Evolutionary conservation across 2,113 vertebrate genomes (phyloP).

Genomic region (Epinephelus moara): DNA sequence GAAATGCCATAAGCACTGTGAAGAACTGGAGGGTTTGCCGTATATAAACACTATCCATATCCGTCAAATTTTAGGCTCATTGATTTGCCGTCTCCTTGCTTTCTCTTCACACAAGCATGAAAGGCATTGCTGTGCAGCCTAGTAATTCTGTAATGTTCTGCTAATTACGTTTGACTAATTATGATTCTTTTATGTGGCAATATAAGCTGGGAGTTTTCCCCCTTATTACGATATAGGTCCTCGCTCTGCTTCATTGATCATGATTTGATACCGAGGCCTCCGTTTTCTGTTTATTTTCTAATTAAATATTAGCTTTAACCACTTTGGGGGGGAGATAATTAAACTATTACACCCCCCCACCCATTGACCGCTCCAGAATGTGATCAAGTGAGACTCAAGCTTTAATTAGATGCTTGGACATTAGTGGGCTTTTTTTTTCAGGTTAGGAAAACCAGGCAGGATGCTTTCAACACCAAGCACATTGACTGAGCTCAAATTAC

Average conservation of each 20-base stretch:
- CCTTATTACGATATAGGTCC: slow-evolving; percentile 73
- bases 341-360: slow-evolving; percentile 75
- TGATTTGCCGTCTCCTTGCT: slow-evolving; percentile 73
- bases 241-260: slow-evolving; percentile 75
- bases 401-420: slow-evolving; percentile 83
- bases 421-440: slow-evolving; percentile 51
- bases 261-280: slow-evolving; percentile 77
- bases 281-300: slow-evolving; percentile 84
- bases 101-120: slow-evolving; percentile 80
- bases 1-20: background rate
- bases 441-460: slow-evolving; percentile 76
- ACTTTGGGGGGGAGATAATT: slow-evolving; percentile 71
- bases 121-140: slow-evolving; percentile 78
- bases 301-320: slow-evolving; percentile 86
- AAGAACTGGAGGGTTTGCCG: slow-evolving; percentile 15
- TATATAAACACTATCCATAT: slow-evolving; percentile 34
- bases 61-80: slow-evolving; percentile 46
- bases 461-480: slow-evolving; percentile 81
- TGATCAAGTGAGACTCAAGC: slow-evolving; percentile 82
- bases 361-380: slow-evolving; percentile 80
- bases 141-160: slow-evolving; percentile 83
- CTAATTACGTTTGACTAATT: slow-evolving; percentile 87
- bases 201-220: slow-evolving; percentile 76
- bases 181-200: slow-evolving; percentile 81
- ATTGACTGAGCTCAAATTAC: slow-evolving; percentile 81